Evolutionary conservation across 2,797 vertebrate species (phyloP).

Genomic region (Malacoctenus gilli): DNA sequence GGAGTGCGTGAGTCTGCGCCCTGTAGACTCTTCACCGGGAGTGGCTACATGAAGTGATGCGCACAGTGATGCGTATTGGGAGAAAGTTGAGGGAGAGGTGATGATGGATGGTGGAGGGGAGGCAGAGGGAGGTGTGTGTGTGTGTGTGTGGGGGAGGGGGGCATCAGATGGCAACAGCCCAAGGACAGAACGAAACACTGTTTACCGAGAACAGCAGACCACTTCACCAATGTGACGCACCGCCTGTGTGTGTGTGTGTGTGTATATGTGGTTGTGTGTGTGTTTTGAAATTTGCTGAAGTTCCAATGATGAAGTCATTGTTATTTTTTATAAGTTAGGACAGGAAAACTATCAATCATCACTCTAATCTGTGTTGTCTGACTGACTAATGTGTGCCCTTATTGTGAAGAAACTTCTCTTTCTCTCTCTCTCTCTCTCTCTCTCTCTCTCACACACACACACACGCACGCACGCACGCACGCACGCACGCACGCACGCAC

Average conservation of each 20-base stretch:
- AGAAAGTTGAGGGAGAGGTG: constrained; percentile 29
- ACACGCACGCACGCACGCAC: too few species aligned
- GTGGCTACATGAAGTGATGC: too few species aligned
- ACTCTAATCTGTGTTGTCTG: too few species aligned
- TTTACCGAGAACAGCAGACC: constrained; percentile 25
- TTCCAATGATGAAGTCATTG: too few species aligned
- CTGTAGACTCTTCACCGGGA: constrained; percentile 48
- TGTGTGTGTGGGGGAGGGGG: constrained; percentile 11
- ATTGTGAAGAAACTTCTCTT: too few species aligned
- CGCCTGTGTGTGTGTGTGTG: background rate
- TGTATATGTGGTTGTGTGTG: background rate
- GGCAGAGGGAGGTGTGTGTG: constrained; percentile 16
- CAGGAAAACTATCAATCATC: too few species aligned
- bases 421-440: too few species aligned
- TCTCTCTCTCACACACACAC: too few species aligned
- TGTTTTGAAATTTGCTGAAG: too few species aligned
- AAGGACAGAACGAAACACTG: constrained; percentile 20
- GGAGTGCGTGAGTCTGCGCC: constrained; percentile 20
- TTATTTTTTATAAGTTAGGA: too few species aligned
- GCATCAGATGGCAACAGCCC: constrained; percentile 14
- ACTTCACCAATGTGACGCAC: constrained; percentile 7
- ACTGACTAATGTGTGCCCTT: too few species aligned
- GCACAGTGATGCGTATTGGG: constrained; percentile 9
- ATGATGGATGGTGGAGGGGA: constrained; percentile 45
- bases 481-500: too few species aligned